Base-by-base conservation (phyloP, 2,113 vertebrate species). In the Gallinago media region DNA sequence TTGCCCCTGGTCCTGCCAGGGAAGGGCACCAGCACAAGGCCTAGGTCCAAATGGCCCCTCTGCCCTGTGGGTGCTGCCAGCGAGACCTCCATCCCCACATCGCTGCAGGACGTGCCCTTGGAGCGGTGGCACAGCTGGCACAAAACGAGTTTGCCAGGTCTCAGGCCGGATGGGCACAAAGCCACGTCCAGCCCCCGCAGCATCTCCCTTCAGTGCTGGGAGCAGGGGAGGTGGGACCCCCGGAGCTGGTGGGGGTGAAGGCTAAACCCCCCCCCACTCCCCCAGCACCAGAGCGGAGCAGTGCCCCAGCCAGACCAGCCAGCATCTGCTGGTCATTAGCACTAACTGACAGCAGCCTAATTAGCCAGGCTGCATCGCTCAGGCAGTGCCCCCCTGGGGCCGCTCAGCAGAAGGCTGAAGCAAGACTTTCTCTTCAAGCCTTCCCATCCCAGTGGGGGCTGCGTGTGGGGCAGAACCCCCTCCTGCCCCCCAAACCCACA, bases 241-340 rank as follows among this genome's bases (percentile, higher is more conserved):
- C 1, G 3, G 32, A 79, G 38, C 31, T 21, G 31, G 8, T 2
- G 2, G 36, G 6, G 12, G 27, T 25, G 14, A 73, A 29, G 12
- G 18, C 66, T 74, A 50, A 75, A 15, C 11, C 1, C 2, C 4
- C 44, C 0, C 7, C 40, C 52, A 12, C 21, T 25, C 59, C 29
- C 17, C 44, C 40, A 80, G 76, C 26, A n/a, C 12, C 12, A 15
- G 12, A 58, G 21, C 44, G 73, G 62, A 34, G 42, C 50, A 38
- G 40, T 0, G 4, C 22, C 26, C 34, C 42, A 52, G 50, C 2
- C 50, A 88, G 54, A 80, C 22, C 59, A 59, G 62, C 3, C 55
- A 74, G 42, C 55, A 65, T 34, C 49, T 91, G 71, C 70, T 10
- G 9, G 34, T 85, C 85, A 90, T 94, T 70, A 95, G n/a, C n/a